Evolutionary conservation across 2,113 vertebrate species (phyloP).

Genomic region (Takifugu flavidus): DNA sequence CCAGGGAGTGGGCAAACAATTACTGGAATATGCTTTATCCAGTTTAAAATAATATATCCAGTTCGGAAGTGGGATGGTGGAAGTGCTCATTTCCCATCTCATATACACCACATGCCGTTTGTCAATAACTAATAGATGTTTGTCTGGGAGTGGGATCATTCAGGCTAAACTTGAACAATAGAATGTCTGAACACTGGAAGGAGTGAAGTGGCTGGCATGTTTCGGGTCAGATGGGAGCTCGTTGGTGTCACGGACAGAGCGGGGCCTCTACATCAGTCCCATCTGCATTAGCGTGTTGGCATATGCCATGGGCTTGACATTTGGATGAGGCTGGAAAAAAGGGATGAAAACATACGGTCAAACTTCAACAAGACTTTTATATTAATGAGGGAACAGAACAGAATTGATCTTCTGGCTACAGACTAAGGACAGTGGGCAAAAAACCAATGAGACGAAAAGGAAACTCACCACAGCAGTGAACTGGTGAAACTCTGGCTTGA

Average conservation of each 20-base stretch:
- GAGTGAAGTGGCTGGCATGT: conserved; percentile 57
- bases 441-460: neutral
- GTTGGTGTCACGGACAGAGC: conserved; percentile 31
- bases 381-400: no score
- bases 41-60: conserved; percentile 38
- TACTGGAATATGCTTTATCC: conserved; percentile 27
- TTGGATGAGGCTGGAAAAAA: conserved; percentile 86
- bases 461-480: conserved; percentile 95
- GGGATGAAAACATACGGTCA: neutral
- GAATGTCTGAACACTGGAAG: conserved; percentile 52
- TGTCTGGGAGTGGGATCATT: conserved; percentile 31
- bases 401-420: no score
- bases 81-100: conserved; percentile 50
- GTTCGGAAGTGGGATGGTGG: conserved; percentile 31
- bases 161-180: conserved; percentile 42
- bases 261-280: conserved; percentile 85
- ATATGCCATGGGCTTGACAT: conserved; percentile 94
- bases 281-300: conserved; percentile 91
- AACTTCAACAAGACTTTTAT: neutral
- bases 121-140: conserved; percentile 42
- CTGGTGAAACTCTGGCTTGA: conserved; percentile 93
- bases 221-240: conserved; percentile 51
- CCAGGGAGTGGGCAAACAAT: conserved; percentile 16
- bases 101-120: conserved; percentile 42
- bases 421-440: no score